Conservation (phyloP, 1,140 invertebrate species). For the Marisa cornuarietis region DNA sequence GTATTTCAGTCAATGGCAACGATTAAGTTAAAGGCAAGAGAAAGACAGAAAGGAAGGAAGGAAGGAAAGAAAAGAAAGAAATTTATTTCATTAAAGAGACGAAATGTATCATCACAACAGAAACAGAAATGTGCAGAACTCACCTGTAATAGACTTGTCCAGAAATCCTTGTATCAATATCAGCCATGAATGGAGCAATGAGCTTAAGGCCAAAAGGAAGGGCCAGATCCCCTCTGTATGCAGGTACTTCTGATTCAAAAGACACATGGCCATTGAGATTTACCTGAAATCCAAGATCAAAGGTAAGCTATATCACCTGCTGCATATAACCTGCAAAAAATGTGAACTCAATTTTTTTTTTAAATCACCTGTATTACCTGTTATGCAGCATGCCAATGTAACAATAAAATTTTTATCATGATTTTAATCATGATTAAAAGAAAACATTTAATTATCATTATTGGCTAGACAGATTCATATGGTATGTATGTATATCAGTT, state of each 20-base stretch:
- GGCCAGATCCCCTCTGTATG: slow-evolving; percentile 40
- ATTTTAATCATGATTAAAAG: slow-evolving; percentile 3
- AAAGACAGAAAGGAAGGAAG: no score
- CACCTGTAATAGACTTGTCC: slow-evolving; percentile 82
- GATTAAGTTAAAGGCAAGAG: no score
- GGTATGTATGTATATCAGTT: no score
- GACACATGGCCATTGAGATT: slow-evolving; percentile 92
- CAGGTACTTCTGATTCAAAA: slow-evolving; percentile 83
- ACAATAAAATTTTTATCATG: neutral
- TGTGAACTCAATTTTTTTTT: neutral
- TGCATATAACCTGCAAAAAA: neutral
- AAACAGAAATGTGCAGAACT: slow-evolving; percentile 1
- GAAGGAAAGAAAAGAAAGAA: no score
- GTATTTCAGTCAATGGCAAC: no score
- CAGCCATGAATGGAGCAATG: slow-evolving; percentile 90
- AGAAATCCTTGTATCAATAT: slow-evolving; percentile 82
- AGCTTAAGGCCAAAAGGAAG: slow-evolving; percentile 90
- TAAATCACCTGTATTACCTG: neutral
- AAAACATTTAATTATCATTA: neutral
- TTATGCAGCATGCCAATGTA: neutral
- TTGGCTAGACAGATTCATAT: no score
- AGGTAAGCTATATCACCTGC: neutral
- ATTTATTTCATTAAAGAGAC: no score
- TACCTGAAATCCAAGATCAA: slow-evolving; percentile 72
- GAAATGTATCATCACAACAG: no score